Conservation (phyloP, 2,888 invertebrate species). For the Leptogaster cylindrica region DNA sequence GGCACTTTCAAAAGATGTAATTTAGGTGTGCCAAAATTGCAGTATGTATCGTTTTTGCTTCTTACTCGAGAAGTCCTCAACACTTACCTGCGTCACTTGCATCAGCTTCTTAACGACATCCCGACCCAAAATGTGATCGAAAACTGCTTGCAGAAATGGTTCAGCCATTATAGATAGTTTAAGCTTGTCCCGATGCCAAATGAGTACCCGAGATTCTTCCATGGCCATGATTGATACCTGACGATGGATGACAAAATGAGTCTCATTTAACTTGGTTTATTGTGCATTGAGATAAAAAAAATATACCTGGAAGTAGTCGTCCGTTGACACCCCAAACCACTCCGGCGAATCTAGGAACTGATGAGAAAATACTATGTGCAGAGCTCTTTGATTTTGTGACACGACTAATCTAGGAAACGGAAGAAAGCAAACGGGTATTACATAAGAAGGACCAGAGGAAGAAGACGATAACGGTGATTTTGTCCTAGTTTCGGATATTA, state of each 20-base stretch:
- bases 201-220: slow-evolving; percentile 81
- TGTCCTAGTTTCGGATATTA: no score
- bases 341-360: slow-evolving; percentile 89
- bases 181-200: slow-evolving; percentile 86
- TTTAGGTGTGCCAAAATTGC: no score
- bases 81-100: slow-evolving; percentile 69
- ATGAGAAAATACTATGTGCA: slow-evolving; percentile 85
- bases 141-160: slow-evolving; percentile 82
- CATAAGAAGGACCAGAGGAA: no score
- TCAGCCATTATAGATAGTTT: slow-evolving; percentile 83
- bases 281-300: no score
- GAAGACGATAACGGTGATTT: no score
- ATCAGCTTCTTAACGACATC: slow-evolving; percentile 87
- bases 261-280: neutral
- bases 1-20: no score
- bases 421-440: no score
- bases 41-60: no score
- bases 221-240: slow-evolving; percentile 87
- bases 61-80: no score
- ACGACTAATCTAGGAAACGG: slow-evolving; percentile 72
- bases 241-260: slow-evolving; percentile 43
- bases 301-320: slow-evolving; percentile 82
- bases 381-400: slow-evolving; percentile 81
- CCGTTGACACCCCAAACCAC: slow-evolving; percentile 87
- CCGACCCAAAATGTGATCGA: slow-evolving; percentile 83